Evolutionary conservation across 2,113 vertebrate species (phyloP), one percentile per base, ranked within the genome.

Genomic region (Cyanoderma ruficeps): DNA sequence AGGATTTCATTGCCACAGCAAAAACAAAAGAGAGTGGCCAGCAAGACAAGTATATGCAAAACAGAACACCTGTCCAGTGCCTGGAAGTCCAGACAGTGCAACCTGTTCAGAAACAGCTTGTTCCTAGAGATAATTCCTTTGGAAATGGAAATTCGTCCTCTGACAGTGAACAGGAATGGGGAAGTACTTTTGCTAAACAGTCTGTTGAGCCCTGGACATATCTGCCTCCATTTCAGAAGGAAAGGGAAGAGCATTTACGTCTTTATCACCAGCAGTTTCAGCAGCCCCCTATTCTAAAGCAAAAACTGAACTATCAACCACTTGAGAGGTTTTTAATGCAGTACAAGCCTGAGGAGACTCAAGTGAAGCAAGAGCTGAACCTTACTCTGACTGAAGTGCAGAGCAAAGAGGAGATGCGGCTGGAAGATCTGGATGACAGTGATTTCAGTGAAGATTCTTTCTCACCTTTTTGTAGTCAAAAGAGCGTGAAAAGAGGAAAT

Each of bases 251-350:
- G 16, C 99, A 99, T 92, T 94, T 99, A 83, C 98, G 96, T 67
- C 96, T 96, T 82, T 99, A 99, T 94, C 99, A 99, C 88, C 98
- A 98, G 95, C 98, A 99, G 84, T 98, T 99, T 81, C 99, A 99
- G 94, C 98, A 98, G 50, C 98, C 98, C 33, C 98, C 98, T 41
- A 97, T 98, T 64, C 94, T 98, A 64, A 98, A 97, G 35, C 97
- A 98, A 78, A 98, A 98, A 60, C 46, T 98, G 57, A 94, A 77
- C 41, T 95, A 95, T 83, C 98, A 97, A 17, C 97, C 97, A 22
- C 95, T 98, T 13, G 97, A 98, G 74, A 97, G 88, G n/a, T 90
- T 98, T 87, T 96, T 98, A 68, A 91, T 68, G 19, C 96, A 79
- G 13, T 97, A 97, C 70, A 96, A 93, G 60, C 81, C 97, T 1